Evolutionary conservation across 2,797 vertebrate species (phyloP), one percentile per base, ranked within the genome.

Genomic region (Antrozous pallidus): DNA sequence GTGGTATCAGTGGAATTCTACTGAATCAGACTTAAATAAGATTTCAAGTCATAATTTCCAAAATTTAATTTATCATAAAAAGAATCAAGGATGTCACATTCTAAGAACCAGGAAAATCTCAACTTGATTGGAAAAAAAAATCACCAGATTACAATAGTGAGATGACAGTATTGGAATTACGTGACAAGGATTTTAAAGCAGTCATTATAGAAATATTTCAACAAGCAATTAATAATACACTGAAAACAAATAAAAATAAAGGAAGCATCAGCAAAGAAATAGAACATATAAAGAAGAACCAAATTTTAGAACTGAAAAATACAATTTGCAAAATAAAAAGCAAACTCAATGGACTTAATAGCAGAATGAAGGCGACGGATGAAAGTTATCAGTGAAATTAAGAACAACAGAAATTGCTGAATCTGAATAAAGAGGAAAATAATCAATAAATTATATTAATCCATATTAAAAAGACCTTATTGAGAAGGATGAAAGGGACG

Each of bases 281-380:
- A 65, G 54, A 94, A 75, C 11, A 84, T 47, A 93, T 6, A 91
- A 84, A 91, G 45, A 78, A 73, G 24, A 84, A 79, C 3, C 20
- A 12, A 67, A 61, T 3, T 81, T 85, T 85, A 83, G 42, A 92
- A 58, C 6, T 65, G 13, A 86, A 92, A 89, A 86, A 58, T 47
- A 73, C 4, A 63, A 90, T 28, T 80, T 56, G 14, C 51, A 93
- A 95, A 84, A 58, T 74, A 80, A 93, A 95, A 86, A 70, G 54
- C 16, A 70, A 89, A 91, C 28, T 77, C 51, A 89, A 71, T 42
- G 58, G 33, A 4, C 33, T 77, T 49, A 38, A 88, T 4, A 67
- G 71, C 31, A 91, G 31, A 84, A 61, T 45, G 1, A 38, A 93
- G 61, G 17, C 8, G 33, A 85, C 9, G 2, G 33, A 88, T 12